Percentiles rank a stretch among this genome's conserved stretches.
phyloP scores from a whole-genome alignment of 1,140 invertebrate genomes.

The Drosophila triauraria region DNA sequence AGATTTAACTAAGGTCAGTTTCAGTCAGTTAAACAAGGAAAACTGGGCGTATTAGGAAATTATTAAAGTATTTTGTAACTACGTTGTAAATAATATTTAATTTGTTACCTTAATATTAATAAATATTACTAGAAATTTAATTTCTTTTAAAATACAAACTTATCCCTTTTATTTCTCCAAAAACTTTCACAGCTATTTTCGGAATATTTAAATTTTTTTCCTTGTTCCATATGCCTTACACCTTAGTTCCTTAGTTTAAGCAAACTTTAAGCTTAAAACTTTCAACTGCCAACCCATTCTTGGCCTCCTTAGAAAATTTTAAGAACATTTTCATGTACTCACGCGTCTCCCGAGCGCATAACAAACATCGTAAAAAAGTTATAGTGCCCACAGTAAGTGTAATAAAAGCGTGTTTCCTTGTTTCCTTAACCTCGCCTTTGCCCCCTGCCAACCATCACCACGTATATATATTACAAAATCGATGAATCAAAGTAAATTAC shows the following conservation, averaged over 20 bases:
- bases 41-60: too few relatives aligned
- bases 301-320: slow-evolving; percentile 8
- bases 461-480: slow-evolving; percentile 76
- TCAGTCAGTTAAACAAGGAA: too few relatives aligned
- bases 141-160: neutral
- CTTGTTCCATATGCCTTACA: neutral
- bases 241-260: neutral
- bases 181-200: neutral
- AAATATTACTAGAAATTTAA: too few relatives aligned
- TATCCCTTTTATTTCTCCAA: too few relatives aligned
- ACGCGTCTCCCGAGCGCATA: slow-evolving; percentile 24
- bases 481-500: slow-evolving; percentile 84
- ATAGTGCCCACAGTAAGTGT: slow-evolving; percentile 36
- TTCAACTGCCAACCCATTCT: slow-evolving; percentile 11
- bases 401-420: slow-evolving; percentile 64
- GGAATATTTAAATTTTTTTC: neutral
- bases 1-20: too few relatives aligned
- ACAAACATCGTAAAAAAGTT: slow-evolving; percentile 35
- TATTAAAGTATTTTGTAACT: too few relatives aligned
- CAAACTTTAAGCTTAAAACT: slow-evolving; percentile 9
- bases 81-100: neutral
- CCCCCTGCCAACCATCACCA: neutral
- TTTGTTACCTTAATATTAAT: neutral
- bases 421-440: slow-evolving; percentile 20
- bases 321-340: slow-evolving; percentile 32